Conservation (phyloP, 2,888 invertebrate species). For the Limnephilus marmoratus region DNA sequence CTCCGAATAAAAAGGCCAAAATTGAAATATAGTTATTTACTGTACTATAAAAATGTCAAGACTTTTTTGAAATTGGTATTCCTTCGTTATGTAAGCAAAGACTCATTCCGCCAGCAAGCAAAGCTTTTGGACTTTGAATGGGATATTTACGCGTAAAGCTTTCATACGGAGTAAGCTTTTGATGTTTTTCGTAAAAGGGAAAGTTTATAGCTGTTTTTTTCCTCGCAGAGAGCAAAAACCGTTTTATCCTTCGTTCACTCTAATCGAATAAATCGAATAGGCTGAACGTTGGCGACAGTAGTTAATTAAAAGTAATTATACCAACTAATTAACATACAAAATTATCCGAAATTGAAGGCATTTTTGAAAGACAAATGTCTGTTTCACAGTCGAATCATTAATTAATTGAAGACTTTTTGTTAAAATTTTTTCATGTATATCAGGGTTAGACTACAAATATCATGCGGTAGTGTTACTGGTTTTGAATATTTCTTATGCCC, state of each 20-base stretch:
- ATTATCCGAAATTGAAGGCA: neutral
- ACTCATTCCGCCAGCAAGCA: constrained; percentile 21
- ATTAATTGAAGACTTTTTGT: neutral
- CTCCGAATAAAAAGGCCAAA: neutral
- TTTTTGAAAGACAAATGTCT: neutral
- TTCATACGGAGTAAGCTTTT: neutral
- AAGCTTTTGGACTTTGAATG: constrained; percentile 27
- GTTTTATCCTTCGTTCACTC: neutral
- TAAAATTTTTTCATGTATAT: neutral
- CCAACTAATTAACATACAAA: neutral
- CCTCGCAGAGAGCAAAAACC: neutral
- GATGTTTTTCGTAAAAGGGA: constrained; percentile 4
- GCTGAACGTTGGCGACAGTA: neutral
- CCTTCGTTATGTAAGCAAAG: constrained; percentile 25
- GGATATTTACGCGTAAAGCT: constrained; percentile 39
- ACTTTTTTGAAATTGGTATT: constrained; percentile 13
- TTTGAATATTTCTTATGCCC: neutral
- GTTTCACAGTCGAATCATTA: neutral
- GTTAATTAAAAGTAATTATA: neutral
- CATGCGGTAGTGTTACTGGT: neutral
- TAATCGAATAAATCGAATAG: neutral
- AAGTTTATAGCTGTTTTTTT: constrained; percentile 20
- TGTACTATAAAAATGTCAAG: constrained; percentile 11
- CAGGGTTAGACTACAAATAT: neutral
- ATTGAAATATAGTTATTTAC: neutral